Evolutionary conservation across 2,113 vertebrate genomes (phyloP).

Genomic region (Chunga burmeisteri): DNA sequence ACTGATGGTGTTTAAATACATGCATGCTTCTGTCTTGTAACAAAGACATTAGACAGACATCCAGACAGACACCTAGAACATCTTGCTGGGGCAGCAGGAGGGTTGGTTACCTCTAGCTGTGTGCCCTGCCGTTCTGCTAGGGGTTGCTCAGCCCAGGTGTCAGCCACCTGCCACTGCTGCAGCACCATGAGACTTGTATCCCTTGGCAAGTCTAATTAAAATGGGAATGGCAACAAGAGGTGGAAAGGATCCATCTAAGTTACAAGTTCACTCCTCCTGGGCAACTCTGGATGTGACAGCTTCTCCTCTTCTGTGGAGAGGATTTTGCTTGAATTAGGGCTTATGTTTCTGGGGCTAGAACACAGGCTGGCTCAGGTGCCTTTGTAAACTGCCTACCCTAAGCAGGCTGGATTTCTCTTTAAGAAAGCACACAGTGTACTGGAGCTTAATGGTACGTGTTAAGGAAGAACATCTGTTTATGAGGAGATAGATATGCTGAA

Average conservation of each 20-base stretch:
- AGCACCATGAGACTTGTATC: background rate
- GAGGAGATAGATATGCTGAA: conserved; percentile 65
- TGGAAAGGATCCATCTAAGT: background rate
- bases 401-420: background rate
- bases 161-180: rapidly evolving
- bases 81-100: background rate
- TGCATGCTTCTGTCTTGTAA: rapidly evolving
- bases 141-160: background rate
- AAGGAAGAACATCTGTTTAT: conserved; percentile 67
- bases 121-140: background rate
- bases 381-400: background rate
- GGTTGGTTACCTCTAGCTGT: background rate
- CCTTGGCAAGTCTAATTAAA: background rate
- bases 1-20: background rate
- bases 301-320: background rate
- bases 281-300: background rate
- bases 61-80: background rate
- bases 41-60: rapidly evolving
- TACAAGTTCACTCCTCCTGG: background rate
- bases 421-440: background rate
- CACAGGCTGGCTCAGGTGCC: background rate
- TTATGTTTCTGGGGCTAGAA: background rate
- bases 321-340: background rate
- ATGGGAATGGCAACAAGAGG: background rate
- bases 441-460: conserved; percentile 38